A percentile compares a stretch with the other conserved stretches of the same genome.
Conservation (phyloP, 2,888 invertebrate species). For the Lasioglossum villosulum region DNA sequence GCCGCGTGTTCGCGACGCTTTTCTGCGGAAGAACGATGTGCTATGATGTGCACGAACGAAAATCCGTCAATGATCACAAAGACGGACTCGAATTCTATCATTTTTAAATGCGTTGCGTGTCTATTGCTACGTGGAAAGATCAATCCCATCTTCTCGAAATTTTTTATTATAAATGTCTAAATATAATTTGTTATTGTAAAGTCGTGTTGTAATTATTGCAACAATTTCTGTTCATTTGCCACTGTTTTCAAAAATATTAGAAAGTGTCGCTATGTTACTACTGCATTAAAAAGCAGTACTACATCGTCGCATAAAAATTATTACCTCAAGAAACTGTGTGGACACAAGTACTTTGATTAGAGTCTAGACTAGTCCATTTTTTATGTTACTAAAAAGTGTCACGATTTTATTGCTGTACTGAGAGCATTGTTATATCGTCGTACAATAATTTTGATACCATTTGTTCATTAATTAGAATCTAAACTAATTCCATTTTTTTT, state of each 20-base stretch:
- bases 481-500: neutral
- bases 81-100: neutral
- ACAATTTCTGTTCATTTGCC: neutral
- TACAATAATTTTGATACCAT: neutral
- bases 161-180: neutral
- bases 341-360: no score
- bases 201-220: neutral
- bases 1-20: conserved; percentile 6
- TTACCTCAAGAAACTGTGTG: no score
- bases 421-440: neutral
- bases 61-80: conserved; percentile 1
- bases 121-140: neutral
- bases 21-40: neutral
- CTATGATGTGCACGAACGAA: neutral
- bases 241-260: neutral
- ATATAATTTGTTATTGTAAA: neutral
- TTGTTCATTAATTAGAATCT: neutral
- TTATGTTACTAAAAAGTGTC: neutral
- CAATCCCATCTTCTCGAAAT: neutral
- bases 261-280: neutral
- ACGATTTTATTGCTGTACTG: neutral
- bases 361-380: no score
- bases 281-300: neutral
- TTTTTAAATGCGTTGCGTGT: neutral
- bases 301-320: no score